phyloP scores from a whole-genome alignment of 2,113 vertebrate species.

The Melanotaenia duboulayi region DNA sequence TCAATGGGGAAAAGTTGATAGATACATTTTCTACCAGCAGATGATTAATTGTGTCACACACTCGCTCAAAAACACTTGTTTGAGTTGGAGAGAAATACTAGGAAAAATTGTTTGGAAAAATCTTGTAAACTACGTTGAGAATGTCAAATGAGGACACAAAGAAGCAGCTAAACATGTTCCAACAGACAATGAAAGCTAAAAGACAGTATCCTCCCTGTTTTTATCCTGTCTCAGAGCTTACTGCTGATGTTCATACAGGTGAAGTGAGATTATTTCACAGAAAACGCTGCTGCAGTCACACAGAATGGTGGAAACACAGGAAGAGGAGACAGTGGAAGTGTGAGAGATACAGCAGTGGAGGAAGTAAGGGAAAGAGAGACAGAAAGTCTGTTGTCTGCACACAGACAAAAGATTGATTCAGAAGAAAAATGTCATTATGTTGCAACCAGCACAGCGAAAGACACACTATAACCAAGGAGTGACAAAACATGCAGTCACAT shows the following conservation, averaged over 20 bases:
- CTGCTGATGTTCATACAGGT: constrained; percentile 26
- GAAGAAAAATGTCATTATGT: constrained; percentile 40
- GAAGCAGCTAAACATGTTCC: constrained; percentile 14
- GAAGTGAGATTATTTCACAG: not conserved
- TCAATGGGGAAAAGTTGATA: constrained; percentile 53
- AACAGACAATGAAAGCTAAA: constrained; percentile 27
- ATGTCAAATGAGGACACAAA: constrained; percentile 41
- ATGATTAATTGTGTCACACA: constrained; percentile 19
- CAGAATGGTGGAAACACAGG: not conserved
- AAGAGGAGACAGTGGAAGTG: constrained; percentile 26
- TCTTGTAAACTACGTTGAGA: constrained; percentile 17
- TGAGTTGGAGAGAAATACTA: constrained; percentile 21
- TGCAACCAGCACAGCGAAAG: constrained; percentile 35
- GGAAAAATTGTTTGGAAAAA: constrained; percentile 39
- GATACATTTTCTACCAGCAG: constrained; percentile 35
- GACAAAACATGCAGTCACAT: constrained; percentile 56
- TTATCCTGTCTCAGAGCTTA: constrained; percentile 23
- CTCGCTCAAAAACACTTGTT: not conserved
- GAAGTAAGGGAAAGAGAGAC: constrained; percentile 32
- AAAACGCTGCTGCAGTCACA: constrained; percentile 1
- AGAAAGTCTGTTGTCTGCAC: constrained; percentile 62
- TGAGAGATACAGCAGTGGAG: constrained; percentile 22
- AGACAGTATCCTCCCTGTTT: constrained; percentile 14
- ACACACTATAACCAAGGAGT: constrained; percentile 40
- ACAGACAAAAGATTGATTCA: constrained; percentile 73